These are phyloP conservation scores for Zoanthus sociatus DNA, from an alignment of 92 coral and sea anemone genomes.

Conservation along the genomic window DNA sequence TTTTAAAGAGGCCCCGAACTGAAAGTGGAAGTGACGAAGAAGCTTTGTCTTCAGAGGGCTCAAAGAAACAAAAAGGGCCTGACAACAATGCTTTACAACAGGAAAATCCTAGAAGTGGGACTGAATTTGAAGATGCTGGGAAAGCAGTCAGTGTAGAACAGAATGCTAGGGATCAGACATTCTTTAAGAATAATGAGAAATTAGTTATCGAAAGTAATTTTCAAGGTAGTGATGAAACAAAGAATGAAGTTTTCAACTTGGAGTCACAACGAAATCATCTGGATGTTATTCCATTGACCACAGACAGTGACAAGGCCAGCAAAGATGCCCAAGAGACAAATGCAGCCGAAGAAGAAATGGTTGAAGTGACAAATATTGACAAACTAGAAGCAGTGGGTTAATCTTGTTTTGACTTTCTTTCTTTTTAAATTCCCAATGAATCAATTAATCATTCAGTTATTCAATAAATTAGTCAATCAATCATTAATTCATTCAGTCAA, in stretches of 20 bases:
- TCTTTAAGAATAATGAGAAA: not conserved
- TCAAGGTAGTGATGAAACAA: not conserved
- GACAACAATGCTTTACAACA: not conserved
- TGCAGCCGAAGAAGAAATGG: not conserved
- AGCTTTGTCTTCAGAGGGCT: not conserved
- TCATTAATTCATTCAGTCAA: too few relatives aligned
- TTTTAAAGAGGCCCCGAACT: not conserved
- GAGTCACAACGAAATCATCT: not conserved
- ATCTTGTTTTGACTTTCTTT: not conserved
- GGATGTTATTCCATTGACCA: too few relatives aligned
- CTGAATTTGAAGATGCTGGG: too few relatives aligned
- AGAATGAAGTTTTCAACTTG: not conserved
- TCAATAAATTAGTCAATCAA: too few relatives aligned
- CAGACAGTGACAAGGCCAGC: not conserved
- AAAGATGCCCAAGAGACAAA: not conserved
- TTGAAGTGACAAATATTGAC: not conserved
- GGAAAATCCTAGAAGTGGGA: not conserved
- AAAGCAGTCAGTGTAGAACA: not conserved
- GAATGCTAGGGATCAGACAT: not conserved
- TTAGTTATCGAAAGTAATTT: not conserved
- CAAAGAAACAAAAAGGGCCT: not conserved
- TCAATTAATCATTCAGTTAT: too few relatives aligned
- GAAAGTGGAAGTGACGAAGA: not conserved
- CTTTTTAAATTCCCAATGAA: not conserved
- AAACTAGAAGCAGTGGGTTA: not conserved